Percentiles rank a stretch among this genome's conserved stretches.
These are phyloP conservation scores for Atta colombica DNA, from an alignment of 1,140 invertebrate species.

Conservation along the genomic window DNA sequence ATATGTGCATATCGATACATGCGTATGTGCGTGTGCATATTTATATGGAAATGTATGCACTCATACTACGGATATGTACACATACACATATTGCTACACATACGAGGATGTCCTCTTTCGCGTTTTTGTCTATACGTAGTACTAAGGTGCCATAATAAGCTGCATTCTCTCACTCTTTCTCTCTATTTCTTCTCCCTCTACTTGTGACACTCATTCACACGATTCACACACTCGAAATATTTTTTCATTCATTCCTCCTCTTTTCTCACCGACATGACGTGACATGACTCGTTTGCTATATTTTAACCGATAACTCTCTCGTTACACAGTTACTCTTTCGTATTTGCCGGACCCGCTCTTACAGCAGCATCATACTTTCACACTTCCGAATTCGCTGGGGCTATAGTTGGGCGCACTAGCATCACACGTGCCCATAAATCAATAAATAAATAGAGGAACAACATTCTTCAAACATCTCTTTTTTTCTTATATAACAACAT, in stretches of 20 bases:
- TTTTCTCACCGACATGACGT: constrained; percentile 30
- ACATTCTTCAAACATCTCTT: constrained; percentile 82
- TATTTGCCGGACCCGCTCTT: neutral
- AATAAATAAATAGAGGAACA: constrained; percentile 86
- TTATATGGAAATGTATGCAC: neutral
- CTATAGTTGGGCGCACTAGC: constrained; percentile 65
- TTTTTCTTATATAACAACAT: constrained; percentile 84
- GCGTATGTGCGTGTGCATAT: neutral
- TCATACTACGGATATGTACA: constrained; percentile 1
- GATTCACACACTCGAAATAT: constrained; percentile 31
- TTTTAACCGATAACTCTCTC: constrained; percentile 65
- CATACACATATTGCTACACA: constrained; percentile 1
- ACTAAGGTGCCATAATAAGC: constrained; percentile 84
- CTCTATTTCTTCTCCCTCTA: constrained; percentile 11
- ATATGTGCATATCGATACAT: constrained; percentile 70
- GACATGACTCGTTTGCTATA: constrained; percentile 49
- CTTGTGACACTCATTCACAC: constrained; percentile 49
- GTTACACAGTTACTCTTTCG: constrained; percentile 39
- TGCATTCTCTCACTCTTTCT: constrained; percentile 66
- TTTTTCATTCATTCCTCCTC: constrained; percentile 16
- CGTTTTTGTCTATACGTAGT: constrained; percentile 81
- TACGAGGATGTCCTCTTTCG: neutral
- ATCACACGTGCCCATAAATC: constrained; percentile 74
- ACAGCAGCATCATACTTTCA: constrained; percentile 75
- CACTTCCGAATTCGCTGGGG: constrained; percentile 78